Evolutionary conservation across 2,888 invertebrate species (phyloP), one percentile per base, ranked within the genome.

Genomic region (Drosophila meridionalis): DNA sequence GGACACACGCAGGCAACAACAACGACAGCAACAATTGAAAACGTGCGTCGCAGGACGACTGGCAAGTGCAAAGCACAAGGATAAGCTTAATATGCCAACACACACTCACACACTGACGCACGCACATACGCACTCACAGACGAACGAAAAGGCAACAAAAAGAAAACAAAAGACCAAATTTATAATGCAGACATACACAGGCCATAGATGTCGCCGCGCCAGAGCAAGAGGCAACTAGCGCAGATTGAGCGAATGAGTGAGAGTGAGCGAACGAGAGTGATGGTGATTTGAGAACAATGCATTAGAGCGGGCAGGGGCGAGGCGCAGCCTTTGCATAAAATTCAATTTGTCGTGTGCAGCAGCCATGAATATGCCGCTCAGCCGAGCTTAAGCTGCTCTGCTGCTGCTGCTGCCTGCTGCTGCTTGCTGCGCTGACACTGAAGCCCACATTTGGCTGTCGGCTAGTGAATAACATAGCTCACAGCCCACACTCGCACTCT

Each of bases 331-430:
- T 87, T 90, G 88, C 90, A 87, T 87, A 89, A 90, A 87, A 87
- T 87, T 87, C 90, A 87, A 87, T 87, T 87, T 87, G 87, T 87
- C 87, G 85, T 87, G 90, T 90, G 89, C 87, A 90, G 82, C 87
- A 87, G 82, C 85, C 87, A 87, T 87, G 87, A 87, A 87, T 90
- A 87, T 83, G 90, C 90, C 90, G 83, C 86, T 86, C 87, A 70
- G 69, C 56, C 75, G 69, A 81, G 85, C 72, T 78, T 67, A 81
- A 78, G 78, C 84, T 59, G 63, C 62, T 43, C 76, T 43, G 60
- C 34, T n/a, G 50, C 61, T 58, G 78, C 36, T 32, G 42, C 53
- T 42, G 52, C 52, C 56, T 58, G 58, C 50, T 66, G 69, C 20
- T 20, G 20, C 20, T 20, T 0, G 20, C 1, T 20, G 20, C 20